Conservation (phyloP, 1,140 invertebrate species). For the Psix sp. region DNA sequence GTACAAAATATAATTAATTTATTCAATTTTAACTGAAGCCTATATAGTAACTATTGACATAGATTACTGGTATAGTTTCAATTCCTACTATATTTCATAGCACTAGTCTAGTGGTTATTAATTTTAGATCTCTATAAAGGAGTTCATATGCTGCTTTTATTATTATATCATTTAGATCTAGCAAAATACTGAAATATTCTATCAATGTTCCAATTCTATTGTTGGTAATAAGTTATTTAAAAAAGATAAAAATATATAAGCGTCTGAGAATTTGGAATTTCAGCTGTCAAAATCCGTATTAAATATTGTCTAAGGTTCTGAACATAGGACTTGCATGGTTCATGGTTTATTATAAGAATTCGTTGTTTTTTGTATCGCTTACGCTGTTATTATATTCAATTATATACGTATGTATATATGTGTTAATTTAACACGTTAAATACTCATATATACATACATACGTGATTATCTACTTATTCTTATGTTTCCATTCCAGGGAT, state of each 20-base stretch:
- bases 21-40: constrained; percentile 6
- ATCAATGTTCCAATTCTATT: constrained; percentile 4
- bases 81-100: constrained; percentile 25
- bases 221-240: too few relatives aligned
- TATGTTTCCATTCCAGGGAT: constrained; percentile 53
- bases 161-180: constrained; percentile 19
- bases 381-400: constrained; percentile 31
- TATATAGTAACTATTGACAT: constrained; percentile 24
- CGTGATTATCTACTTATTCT: constrained; percentile 23
- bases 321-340: constrained; percentile 40
- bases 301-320: constrained; percentile 52
- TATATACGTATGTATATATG: constrained; percentile 28
- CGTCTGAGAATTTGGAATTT: constrained; percentile 48
- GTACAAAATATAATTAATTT: constrained; percentile 15
- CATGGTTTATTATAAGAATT: constrained; percentile 24
- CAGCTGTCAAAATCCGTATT: constrained; percentile 34
- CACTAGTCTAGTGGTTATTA: constrained; percentile 20
- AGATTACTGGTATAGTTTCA: constrained; percentile 21
- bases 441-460: constrained; percentile 33
- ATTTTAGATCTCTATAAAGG: constrained; percentile 16
- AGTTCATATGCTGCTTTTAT: constrained; percentile 8
- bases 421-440: constrained; percentile 7
- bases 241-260: constrained; percentile 55
- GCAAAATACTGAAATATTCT: constrained; percentile 14
- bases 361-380: constrained; percentile 58